Base-by-base conservation (phyloP, 2,888 invertebrate genomes). In the Chrysotoxum bicinctum region DNA sequence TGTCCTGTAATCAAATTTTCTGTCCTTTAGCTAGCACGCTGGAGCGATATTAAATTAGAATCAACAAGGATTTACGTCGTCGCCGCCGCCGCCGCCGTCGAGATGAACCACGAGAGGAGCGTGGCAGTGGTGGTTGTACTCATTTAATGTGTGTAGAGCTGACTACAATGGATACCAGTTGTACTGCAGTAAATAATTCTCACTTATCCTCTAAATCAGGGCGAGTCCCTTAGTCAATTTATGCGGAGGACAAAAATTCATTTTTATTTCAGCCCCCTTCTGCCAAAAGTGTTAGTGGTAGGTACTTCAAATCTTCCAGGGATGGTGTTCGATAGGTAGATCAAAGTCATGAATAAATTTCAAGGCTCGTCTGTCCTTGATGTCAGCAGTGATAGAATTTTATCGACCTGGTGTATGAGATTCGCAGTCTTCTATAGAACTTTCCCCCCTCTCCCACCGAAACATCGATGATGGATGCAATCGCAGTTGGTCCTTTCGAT, bases 261-360 rank as follows among this genome's bases (percentile, higher is more conserved):
- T 75, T 75, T 70, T 84, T 70, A 79, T 62, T 70, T 30, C 54
- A 26, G 14, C 10, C 40, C 56, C 37, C 54, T 35, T 4, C 35
- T 21, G 43, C 54, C 23, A 19, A 40, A 70, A 48, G 40, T 19
- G 2, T 16, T n/a, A n/a, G n/a, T 26, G 26, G 26, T 26, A 26
- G 64, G 12, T 56, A 43, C 70, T 75, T 69, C 48, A 35, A 40
- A 30, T 30, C 30, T 26, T 43, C 10, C 43, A 19, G 64, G 32
- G 14, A 32, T 30, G 30, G 19, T 12, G 19, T 64, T 64, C 64
- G 64, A 64, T 50, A n/a, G 6, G 40, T 69, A 70, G 83, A 83
- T 84, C 79, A 75, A 84, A 79, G 83, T 75, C 79, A 84, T 84
- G 79, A 79, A 84, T 79, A 79, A 70, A 84, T 79, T 75, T 74